Evolutionary conservation across 2,888 invertebrate genomes (phyloP).

Genomic region (Caenorhabditis macrosperma): DNA sequence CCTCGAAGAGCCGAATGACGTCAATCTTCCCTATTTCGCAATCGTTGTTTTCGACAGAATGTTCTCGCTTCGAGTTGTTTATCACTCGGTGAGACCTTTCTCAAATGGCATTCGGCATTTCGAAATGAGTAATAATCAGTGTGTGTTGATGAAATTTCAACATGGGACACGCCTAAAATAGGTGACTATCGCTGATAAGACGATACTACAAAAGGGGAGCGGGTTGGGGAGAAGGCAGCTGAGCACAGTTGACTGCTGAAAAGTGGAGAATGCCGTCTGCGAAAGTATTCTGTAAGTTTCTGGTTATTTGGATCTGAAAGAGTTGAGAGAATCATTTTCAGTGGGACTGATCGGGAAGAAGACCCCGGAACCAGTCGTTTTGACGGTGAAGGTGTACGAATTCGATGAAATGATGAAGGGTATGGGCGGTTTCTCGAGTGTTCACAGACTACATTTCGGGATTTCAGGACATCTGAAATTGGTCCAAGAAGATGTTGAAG

Average conservation of each 20-base stretch:
- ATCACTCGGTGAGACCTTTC: not conserved
- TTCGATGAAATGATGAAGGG: not conserved
- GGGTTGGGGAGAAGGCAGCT: not conserved
- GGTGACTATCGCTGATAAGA: constrained; percentile 18
- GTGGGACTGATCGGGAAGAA: constrained; percentile 12
- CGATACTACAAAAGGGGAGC: constrained; percentile 14
- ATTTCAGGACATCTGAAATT: not conserved
- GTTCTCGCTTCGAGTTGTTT: not conserved
- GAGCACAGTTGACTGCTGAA: constrained; percentile 7
- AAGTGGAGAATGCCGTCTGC: constrained; percentile 18
- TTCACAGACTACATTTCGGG: not conserved
- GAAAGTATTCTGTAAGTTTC: constrained; percentile 34
- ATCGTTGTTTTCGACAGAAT: not conserved
- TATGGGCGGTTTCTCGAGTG: not conserved
- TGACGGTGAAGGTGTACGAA: constrained; percentile 2
- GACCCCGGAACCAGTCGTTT: not conserved
- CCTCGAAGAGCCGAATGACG: too few species aligned
- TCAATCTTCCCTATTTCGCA: too few species aligned
- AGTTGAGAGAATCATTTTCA: constrained; percentile 25
- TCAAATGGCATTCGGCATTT: not conserved
- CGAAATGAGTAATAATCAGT: not conserved
- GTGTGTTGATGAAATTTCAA: not conserved
- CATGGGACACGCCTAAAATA: not conserved
- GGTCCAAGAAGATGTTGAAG: not conserved
- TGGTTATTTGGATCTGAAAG: not conserved